Percentiles rank a stretch among this genome's conserved stretches.
These are phyloP conservation scores for Beris chalybata DNA, from an alignment of 2,888 invertebrate genomes.

Conservation along the genomic window DNA sequence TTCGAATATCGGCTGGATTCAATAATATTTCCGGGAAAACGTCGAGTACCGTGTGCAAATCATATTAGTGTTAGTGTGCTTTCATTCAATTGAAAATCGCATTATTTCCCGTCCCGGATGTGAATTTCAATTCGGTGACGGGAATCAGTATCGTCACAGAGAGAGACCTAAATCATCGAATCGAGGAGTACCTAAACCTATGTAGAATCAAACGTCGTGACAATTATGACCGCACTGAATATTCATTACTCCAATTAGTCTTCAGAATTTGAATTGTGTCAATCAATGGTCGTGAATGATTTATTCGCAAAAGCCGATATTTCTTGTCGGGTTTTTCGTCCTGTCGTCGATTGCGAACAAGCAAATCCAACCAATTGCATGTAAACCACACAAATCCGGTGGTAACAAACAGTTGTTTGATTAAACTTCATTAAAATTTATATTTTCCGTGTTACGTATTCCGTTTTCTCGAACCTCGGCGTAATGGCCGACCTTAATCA, in stretches of 20 bases:
- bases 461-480: neutral
- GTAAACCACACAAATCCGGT: neutral
- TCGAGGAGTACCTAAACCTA: too few relatives aligned
- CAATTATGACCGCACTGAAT: constrained; percentile 29
- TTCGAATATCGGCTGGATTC: too few relatives aligned
- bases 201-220: constrained; percentile 6
- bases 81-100: too few relatives aligned
- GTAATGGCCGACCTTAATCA: constrained; percentile 26
- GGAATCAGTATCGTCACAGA: too few relatives aligned
- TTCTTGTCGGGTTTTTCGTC: constrained; percentile 3
- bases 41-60: too few relatives aligned
- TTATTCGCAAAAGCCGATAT: constrained; percentile 10
- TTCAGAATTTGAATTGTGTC: constrained; percentile 29
- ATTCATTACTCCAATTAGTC: constrained; percentile 31
- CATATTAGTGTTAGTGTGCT: too few relatives aligned
- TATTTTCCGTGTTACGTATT: constrained; percentile 17
- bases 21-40: too few relatives aligned
- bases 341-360: neutral
- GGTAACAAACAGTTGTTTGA: constrained; percentile 8
- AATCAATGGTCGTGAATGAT: constrained; percentile 27
- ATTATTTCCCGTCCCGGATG: too few relatives aligned
- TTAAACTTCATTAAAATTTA: constrained; percentile 28
- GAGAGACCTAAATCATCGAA: too few relatives aligned
- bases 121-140: neutral
- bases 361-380: neutral